Evolutionary conservation across 2,113 vertebrate genomes (phyloP), one percentile per base, ranked within the genome.

Genomic region (Eulemur macaco): DNA sequence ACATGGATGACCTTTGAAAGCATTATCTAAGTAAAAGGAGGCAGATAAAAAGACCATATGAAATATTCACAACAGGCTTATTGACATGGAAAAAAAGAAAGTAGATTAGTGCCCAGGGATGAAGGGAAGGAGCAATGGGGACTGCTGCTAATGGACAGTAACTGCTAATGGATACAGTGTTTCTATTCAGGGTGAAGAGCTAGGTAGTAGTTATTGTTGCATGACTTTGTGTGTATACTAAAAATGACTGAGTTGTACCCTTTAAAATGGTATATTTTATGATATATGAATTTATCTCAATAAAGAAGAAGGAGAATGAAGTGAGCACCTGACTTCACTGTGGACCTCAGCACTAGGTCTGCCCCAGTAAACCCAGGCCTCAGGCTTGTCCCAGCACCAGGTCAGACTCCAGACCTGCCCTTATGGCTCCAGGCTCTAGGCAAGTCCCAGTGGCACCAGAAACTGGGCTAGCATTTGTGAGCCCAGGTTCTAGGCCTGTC

Each of bases 31-130:
- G 23, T 73, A 76, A 95, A 56, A 54, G 50, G 47, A 95, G 20
- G 42, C 60, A 69, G 37, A 68, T 23, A 89, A 77, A 77, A 95
- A 84, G 69, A 29, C 21, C 39, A 50, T 76, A 60, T 87, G 18
- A 87, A 94, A 82, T 96, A 80, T 74, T 86, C 31, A 68, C 56
- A 74, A 96, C 47, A 96, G 27, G n/a, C 7, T 37, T 42, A 76
- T 68, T 14, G 37, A 94, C 12, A 94, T 14, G 66, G 39, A 82
- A 63, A 29, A 27, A 63, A 9, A 91, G 31, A 91, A 82, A 87
- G 21, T 52, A 91, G 17, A 45, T 83, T 96, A 87, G 27, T 83
- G 56, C 58, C n/a, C 23, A 81, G 23, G 29, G 63, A 76, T 37
- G 27, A 37, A 69, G 10, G n/a, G 29, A 68, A 91, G 3, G 60